Base-by-base conservation (phyloP, 2,113 vertebrate genomes). In the Zeus faber region DNA sequence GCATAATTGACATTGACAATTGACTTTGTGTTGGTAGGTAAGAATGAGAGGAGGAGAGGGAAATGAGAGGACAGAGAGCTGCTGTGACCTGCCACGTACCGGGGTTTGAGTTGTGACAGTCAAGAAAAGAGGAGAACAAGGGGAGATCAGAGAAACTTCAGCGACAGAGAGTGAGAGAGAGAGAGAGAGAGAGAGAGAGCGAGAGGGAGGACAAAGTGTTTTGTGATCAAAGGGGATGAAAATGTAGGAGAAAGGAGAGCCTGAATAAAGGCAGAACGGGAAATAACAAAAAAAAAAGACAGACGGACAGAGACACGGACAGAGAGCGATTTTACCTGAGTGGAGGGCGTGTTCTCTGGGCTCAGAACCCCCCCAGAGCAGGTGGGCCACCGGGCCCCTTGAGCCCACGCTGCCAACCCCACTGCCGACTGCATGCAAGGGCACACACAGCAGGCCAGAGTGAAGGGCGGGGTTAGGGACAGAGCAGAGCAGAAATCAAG, bases 361-460 rank as follows among this genome's bases (percentile, higher is more conserved):
- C 70, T 80, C 79, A 77, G 63, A 73, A 57, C 70, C 72, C 78
- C 78, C 80, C 48, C 74, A 49, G 69, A 20, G 67, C 40, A 77
- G 66, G 47, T 29, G 58, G 64, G 53, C 64, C 63, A 20, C 58
- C 70, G 2, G 58, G 62, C 54, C 65, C 64, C 64, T 24, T 71
- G 52, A 39, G 39, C 71, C 78, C 73, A 61, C 61, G 57, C 71
- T 24, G 70, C 72, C 51, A 35, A 64, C 69, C 70, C 65, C 61
- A 48, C 22, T 51, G 68, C 77, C 44, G 21, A 65, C 81, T 85
- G 79, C 79, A 84, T 83, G 81, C 81, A 58, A 58, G 70, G 74
- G 80, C 83, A 76, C 54, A 78, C 65, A 80, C 63, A 80, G 79
- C 67, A 62, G 57, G 80, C 76, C 74, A 77, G 65, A 78, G 76